Evolutionary conservation across 2,113 vertebrate genomes (phyloP).

Genomic region (Campylomormyrus numenius): DNA sequence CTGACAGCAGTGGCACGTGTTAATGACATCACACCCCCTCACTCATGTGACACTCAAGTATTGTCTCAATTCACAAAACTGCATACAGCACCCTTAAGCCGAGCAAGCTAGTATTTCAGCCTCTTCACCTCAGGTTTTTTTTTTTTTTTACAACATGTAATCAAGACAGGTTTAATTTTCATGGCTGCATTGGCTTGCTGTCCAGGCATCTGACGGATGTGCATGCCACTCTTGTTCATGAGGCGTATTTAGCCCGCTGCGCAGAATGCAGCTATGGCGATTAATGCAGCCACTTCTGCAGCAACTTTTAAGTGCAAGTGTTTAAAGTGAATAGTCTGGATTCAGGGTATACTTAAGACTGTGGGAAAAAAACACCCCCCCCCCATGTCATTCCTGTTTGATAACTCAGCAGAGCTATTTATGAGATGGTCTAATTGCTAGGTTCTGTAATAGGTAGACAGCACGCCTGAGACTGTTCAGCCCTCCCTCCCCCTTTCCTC

Average conservation of each 20-base stretch:
- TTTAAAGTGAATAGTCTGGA: neutral
- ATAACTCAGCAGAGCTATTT: constrained; percentile 3
- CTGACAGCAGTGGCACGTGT: neutral
- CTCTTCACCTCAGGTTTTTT: neutral
- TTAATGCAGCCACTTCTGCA: neutral
- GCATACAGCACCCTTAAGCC: neutral
- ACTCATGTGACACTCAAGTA: neutral
- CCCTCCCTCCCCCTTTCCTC: neutral
- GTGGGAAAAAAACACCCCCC: neutral
- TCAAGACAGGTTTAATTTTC: neutral
- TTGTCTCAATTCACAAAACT: neutral
- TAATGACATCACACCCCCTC: neutral
- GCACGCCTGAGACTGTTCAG: neutral
- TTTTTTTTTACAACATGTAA: neutral
- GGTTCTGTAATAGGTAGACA: neutral
- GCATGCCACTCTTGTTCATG: neutral
- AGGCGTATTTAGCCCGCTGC: neutral
- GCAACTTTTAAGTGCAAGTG: neutral
- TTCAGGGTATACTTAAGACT: neutral
- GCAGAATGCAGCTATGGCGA: neutral
- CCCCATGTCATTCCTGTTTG: neutral
- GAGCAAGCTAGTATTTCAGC: neutral
- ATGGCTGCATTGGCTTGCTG: neutral
- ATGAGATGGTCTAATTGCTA: neutral
- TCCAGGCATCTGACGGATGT: neutral